Conservation (phyloP, 2,797 vertebrate genomes). For the Bucorvus abyssinicus region DNA sequence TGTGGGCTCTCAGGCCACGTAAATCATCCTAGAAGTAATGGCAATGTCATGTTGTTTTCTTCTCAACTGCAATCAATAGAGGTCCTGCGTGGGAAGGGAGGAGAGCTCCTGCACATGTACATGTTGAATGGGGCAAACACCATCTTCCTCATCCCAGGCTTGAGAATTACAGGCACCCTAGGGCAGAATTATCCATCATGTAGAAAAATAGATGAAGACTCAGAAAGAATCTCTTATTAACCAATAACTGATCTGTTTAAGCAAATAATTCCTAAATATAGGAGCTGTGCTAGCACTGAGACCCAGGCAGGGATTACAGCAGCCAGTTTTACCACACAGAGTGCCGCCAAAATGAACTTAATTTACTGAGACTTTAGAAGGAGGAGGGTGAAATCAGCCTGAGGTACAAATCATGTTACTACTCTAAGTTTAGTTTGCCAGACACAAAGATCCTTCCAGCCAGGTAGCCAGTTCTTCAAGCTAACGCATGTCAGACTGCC, state of each 20-base stretch:
- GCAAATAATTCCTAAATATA: conserved; percentile 47
- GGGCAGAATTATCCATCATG: neutral
- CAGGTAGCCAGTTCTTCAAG: conserved; percentile 30
- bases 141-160: neutral
- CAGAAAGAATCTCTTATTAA: conserved; percentile 25
- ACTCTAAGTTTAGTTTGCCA: conserved; percentile 39
- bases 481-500: conserved; percentile 29
- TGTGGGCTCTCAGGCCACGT: neutral
- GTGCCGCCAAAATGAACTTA: conserved; percentile 6
- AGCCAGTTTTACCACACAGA: conserved; percentile 26
- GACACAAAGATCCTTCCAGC: conserved; percentile 29
- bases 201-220: conserved; percentile 25
- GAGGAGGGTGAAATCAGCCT: conserved; percentile 15
- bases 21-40: conserved; percentile 1
- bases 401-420: conserved; percentile 49
- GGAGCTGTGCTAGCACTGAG: conserved; percentile 28
- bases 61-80: neutral
- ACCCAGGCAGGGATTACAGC: conserved; percentile 12
- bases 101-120: neutral
- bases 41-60: neutral
- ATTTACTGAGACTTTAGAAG: conserved; percentile 45
- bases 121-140: neutral
- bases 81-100: neutral
- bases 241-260: conserved; percentile 51
- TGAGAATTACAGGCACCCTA: neutral